Evolutionary conservation across 1,140 invertebrate species (phyloP).

Genomic region (Formica exsecta): DNA sequence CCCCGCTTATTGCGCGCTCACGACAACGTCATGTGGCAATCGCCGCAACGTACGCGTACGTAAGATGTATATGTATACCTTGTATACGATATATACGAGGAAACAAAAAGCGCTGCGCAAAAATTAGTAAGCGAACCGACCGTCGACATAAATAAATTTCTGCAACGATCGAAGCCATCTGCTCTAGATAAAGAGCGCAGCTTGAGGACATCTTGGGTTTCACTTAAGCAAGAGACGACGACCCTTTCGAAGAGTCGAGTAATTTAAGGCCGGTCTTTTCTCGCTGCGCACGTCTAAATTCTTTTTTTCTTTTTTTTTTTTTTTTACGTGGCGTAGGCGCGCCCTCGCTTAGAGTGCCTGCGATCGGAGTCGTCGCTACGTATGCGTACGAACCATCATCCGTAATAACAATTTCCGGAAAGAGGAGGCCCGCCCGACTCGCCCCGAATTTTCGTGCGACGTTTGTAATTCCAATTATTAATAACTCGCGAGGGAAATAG

Average conservation of each 20-base stretch:
- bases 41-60: slow-evolving; percentile 9
- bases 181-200: slow-evolving; percentile 46
- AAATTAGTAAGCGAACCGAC: slow-evolving; percentile 44
- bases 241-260: slow-evolving; percentile 35
- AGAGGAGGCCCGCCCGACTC: neutral
- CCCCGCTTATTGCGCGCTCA: neutral
- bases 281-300: slow-evolving; percentile 15
- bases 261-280: slow-evolving; percentile 60
- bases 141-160: slow-evolving; percentile 49
- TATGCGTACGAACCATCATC: slow-evolving; percentile 10
- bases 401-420: slow-evolving; percentile 47
- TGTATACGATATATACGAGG: neutral
- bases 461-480: slow-evolving; percentile 59
- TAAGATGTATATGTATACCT: neutral
- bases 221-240: slow-evolving; percentile 24
- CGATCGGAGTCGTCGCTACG: slow-evolving; percentile 20
- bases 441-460: slow-evolving; percentile 19
- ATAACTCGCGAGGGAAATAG: slow-evolving; percentile 57
- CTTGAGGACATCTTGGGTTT: slow-evolving; percentile 69
- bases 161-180: slow-evolving; percentile 65
- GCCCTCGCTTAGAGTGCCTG: neutral
- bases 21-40: slow-evolving; percentile 65
- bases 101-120: slow-evolving; percentile 3
- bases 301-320: slow-evolving; percentile 35
- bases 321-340: neutral